A percentile compares a stretch with the other conserved stretches of the same genome.
These are phyloP conservation scores for Enteromius fasciolatus DNA, from an alignment of 2,797 vertebrate species.

Conservation along the genomic window DNA sequence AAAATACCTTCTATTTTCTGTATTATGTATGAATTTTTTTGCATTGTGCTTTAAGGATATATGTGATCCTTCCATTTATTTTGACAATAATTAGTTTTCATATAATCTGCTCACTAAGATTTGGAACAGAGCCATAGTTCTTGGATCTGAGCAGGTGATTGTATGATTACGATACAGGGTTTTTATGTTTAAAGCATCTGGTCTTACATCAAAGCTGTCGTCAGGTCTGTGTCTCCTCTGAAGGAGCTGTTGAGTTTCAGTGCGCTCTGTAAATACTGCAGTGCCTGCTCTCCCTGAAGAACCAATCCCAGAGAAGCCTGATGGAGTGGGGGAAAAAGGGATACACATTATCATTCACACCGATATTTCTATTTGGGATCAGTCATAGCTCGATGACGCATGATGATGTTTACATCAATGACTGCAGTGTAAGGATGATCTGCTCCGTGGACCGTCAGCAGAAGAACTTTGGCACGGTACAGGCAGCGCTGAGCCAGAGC, in stretches of 20 bases:
- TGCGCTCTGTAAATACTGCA: slow-evolving; percentile 77
- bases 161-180: not conserved
- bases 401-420: slow-evolving; percentile 75
- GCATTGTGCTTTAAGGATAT: not conserved
- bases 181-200: not conserved
- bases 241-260: slow-evolving; percentile 80
- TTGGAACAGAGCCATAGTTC: not conserved
- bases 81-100: not conserved
- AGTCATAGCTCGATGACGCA: not conserved
- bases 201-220: slow-evolving; percentile 80
- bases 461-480: slow-evolving; percentile 79
- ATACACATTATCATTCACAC: not conserved
- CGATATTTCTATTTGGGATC: not conserved
- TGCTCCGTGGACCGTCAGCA: slow-evolving; percentile 79
- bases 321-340: not conserved
- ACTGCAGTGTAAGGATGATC: slow-evolving; percentile 82
- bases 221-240: slow-evolving; percentile 71
- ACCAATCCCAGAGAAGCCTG: slow-evolving; percentile 83
- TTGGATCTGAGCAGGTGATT: not conserved
- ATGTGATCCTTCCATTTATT: not conserved
- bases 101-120: not conserved
- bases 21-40: not conserved
- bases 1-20: not conserved
- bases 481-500: slow-evolving; percentile 80
- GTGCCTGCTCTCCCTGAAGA: slow-evolving; percentile 74